A percentile compares a stretch with the other conserved stretches of the same genome.
Evolutionary conservation across 2,888 invertebrate genomes (phyloP).

Genomic region (Palloptera scutellata): DNA sequence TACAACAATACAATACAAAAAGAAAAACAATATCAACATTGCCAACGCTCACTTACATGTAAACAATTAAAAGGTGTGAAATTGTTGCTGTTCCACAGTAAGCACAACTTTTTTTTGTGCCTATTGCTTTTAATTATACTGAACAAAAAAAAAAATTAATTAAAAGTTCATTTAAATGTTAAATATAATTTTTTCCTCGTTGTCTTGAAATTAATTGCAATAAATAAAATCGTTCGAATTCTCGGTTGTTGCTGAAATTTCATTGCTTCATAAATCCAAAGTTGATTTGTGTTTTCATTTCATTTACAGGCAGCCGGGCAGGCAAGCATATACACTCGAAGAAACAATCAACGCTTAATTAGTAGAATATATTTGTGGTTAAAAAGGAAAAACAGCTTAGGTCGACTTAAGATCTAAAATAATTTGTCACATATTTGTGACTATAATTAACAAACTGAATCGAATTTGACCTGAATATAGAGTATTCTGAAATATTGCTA

Average conservation of each 20-base stretch:
- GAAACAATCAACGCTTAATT: constrained; percentile 46
- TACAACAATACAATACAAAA: too few species aligned
- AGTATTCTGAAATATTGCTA: too few species aligned
- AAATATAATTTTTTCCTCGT: not conserved
- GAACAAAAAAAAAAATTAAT: not conserved
- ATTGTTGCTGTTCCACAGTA: too few species aligned
- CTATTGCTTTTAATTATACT: not conserved
- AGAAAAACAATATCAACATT: too few species aligned
- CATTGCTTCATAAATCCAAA: constrained; percentile 8
- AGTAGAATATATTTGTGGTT: constrained; percentile 19
- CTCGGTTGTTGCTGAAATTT: not conserved
- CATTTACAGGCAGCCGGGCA: not conserved
- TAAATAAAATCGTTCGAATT: constrained; percentile 1
- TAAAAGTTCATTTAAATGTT: constrained; percentile 1
- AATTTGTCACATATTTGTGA: too few species aligned
- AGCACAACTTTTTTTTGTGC: not conserved
- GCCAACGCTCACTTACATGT: too few species aligned
- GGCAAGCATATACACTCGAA: not conserved
- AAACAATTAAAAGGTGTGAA: too few species aligned
- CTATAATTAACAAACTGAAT: too few species aligned
- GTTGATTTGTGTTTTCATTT: not conserved
- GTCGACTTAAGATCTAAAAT: too few species aligned
- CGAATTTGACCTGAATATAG: too few species aligned
- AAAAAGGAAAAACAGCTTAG: too few species aligned
- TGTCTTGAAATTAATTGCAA: not conserved